Percentiles rank a stretch among this genome's conserved stretches.
These are phyloP conservation scores for Calyptommatus sinebrachiatus DNA, from an alignment of 2,113 vertebrate genomes.

Conservation along the genomic window DNA sequence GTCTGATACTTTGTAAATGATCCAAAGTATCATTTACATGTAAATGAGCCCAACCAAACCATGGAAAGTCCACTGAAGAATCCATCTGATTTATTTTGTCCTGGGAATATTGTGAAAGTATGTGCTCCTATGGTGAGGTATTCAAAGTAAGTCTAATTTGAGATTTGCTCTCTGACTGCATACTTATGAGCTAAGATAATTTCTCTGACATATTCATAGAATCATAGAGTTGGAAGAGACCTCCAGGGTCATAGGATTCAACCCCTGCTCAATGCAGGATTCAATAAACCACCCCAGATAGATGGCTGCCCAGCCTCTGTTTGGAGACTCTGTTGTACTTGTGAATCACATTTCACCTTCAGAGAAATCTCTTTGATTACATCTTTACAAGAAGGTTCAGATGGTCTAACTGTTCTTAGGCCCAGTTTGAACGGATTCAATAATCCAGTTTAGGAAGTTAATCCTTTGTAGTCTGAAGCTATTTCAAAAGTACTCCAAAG, in stretches of 20 bases:
- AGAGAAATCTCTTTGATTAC: too few relatives aligned
- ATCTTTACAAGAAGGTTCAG: too few relatives aligned
- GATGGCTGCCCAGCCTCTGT: background rate
- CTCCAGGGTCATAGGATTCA: too few relatives aligned
- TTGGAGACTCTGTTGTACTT: background rate
- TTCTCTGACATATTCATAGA: background rate
- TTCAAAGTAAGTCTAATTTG: conserved; percentile 86
- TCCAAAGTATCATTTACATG: too few relatives aligned
- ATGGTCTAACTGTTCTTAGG: too few relatives aligned
- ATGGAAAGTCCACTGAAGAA: conserved; percentile 57
- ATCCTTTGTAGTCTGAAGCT: background rate
- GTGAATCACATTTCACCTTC: background rate
- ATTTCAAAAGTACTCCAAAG: background rate
- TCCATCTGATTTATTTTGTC: conserved; percentile 85
- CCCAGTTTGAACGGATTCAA: background rate
- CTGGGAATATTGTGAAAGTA: conserved; percentile 83
- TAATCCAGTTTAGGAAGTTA: background rate
- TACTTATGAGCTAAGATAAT: background rate
- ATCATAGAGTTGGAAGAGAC: too few relatives aligned
- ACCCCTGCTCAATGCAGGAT: too few relatives aligned
- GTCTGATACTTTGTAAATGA: conserved; percentile 42
- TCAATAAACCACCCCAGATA: too few relatives aligned
- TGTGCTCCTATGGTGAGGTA: conserved; percentile 98
- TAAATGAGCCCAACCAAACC: conserved; percentile 37
- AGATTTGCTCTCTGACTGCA: background rate